phyloP scores from a whole-genome alignment of 2,797 vertebrate genomes.

The Vireo griseus region DNA sequence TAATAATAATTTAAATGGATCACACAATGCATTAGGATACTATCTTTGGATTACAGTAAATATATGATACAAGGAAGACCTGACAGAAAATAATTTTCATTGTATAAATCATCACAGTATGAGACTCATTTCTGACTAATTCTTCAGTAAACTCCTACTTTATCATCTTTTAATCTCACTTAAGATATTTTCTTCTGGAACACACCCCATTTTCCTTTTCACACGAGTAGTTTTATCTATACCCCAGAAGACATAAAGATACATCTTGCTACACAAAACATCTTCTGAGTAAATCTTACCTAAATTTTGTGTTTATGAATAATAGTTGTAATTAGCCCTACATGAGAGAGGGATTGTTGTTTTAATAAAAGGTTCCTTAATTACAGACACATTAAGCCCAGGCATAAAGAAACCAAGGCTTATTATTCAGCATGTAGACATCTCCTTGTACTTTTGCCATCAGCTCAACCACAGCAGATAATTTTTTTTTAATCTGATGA shows the following conservation, averaged over 20 bases:
- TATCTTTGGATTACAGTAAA: neutral
- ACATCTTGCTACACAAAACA: neutral
- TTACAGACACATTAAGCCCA: neutral
- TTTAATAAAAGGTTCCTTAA: conserved; percentile 12
- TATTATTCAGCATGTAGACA: conserved; percentile 20
- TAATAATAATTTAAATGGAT: neutral
- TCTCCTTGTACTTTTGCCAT: conserved; percentile 30
- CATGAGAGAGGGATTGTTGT: conserved; percentile 19
- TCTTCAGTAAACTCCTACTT: neutral
- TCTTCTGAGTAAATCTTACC: neutral
- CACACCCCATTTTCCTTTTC: neutral
- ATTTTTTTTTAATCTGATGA: conserved; percentile 29
- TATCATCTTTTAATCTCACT: neutral
- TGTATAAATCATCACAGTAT: neutral
- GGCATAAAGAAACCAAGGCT: neutral
- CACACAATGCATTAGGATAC: neutral
- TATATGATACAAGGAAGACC: neutral
- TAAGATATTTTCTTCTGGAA: neutral
- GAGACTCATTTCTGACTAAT: conserved; percentile 46
- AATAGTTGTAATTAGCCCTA: conserved; percentile 40
- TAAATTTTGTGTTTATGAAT: conserved; percentile 29
- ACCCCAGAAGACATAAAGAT: neutral
- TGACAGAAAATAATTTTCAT: neutral
- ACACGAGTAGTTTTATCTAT: neutral
- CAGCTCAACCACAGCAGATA: conserved; percentile 18